phyloP scores from a whole-genome alignment of 2,113 vertebrate species.

The Rallus limicola region DNA sequence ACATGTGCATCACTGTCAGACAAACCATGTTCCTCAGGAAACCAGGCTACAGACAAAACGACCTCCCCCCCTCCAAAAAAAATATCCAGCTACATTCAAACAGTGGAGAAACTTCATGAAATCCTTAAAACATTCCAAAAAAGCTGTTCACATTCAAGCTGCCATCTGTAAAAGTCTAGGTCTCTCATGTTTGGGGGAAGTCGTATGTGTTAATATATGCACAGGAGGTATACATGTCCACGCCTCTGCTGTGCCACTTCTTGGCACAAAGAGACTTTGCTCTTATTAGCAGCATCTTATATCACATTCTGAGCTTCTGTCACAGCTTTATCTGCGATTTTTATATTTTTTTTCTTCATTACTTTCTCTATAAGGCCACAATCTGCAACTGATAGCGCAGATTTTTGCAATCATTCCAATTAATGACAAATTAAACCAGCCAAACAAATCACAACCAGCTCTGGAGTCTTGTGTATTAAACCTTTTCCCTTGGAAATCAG shows the following conservation, averaged over 20 bases:
- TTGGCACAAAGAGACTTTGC: background rate
- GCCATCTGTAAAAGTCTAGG: background rate
- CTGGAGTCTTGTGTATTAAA: background rate
- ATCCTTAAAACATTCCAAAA: background rate
- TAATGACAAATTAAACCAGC: conserved; percentile 1
- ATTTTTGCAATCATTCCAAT: conserved; percentile 28
- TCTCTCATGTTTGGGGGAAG: background rate
- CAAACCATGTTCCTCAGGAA: background rate
- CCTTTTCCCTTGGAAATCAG: background rate
- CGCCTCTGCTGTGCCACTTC: conserved; percentile 19
- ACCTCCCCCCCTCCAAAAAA: background rate
- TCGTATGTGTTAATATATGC: background rate
- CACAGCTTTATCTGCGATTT: background rate
- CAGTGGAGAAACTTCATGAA: background rate
- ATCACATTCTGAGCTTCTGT: background rate
- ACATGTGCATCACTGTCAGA: fast-evolving
- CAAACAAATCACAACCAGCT: background rate
- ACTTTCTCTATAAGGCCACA: background rate
- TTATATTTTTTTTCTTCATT: background rate
- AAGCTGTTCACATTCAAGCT: background rate
- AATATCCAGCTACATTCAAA: background rate
- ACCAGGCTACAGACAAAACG: background rate
- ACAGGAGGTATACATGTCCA: background rate
- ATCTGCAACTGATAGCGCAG: background rate
- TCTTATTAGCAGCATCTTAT: background rate